Conservation (phyloP, 2,113 vertebrate species). For the Hydropotes inermis region DNA sequence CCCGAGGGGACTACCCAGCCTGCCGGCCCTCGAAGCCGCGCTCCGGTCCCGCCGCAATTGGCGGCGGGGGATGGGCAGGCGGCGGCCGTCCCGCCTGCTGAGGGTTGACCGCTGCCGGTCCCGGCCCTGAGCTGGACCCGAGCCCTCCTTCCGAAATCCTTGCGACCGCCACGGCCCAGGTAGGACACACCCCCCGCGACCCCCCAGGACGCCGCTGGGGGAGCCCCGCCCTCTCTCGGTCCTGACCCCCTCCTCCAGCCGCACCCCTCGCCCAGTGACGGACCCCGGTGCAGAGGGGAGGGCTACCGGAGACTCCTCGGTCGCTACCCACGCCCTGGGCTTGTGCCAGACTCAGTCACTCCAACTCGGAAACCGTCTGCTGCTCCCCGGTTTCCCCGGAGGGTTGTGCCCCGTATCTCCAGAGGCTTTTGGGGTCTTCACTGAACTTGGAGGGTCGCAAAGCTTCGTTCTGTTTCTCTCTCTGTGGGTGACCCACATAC, state of each 20-base stretch:
- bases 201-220: not conserved
- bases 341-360: not conserved
- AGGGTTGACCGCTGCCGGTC: slow-evolving; percentile 11
- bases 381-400: not conserved
- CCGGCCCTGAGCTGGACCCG: slow-evolving; percentile 29
- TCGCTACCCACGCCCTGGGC: not conserved
- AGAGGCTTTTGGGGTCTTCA: slow-evolving; percentile 12
- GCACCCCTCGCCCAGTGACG: not conserved
- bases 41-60: slow-evolving; percentile 66
- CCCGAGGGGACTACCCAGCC: not conserved
- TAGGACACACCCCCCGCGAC: slow-evolving; percentile 64
- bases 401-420: not conserved
- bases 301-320: not conserved
- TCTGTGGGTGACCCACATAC: slow-evolving; percentile 65
- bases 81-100: slow-evolving; percentile 52
- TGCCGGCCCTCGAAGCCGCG: slow-evolving; percentile 18
- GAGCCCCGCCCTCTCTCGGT: not conserved
- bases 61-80: slow-evolving; percentile 73
- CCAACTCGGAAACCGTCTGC: not conserved
- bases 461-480: not conserved
- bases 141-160: not conserved
- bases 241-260: not conserved
- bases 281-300: not conserved
- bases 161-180: slow-evolving; percentile 65
- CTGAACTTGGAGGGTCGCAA: slow-evolving; percentile 44